Conservation (phyloP, 2,113 vertebrate genomes). For the Coturnix japonica region DNA sequence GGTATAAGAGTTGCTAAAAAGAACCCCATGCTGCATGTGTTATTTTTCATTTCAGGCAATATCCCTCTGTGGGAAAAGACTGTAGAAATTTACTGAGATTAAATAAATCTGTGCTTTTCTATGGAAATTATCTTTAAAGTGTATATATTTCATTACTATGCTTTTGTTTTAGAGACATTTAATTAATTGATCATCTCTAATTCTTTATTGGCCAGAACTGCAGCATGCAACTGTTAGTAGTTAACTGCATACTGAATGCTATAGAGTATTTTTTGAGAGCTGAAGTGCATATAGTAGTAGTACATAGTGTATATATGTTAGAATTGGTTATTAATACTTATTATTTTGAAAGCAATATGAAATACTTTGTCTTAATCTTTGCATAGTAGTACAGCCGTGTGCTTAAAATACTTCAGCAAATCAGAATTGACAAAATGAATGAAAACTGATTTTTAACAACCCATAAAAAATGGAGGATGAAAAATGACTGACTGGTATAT, state of each 20-base stretch:
- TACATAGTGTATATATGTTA: not conserved
- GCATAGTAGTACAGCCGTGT: not conserved
- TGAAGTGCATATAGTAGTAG: not conserved
- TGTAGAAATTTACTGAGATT: not conserved
- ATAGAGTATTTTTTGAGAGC: not conserved
- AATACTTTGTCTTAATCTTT: not conserved
- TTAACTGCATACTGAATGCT: not conserved
- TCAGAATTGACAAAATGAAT: not conserved
- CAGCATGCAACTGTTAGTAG: not conserved
- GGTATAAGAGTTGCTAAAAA: not conserved
- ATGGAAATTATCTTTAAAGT: not conserved
- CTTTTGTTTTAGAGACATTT: not conserved
- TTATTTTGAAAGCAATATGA: not conserved
- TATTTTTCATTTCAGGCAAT: slow-evolving; percentile 3
- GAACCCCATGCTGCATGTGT: not conserved
- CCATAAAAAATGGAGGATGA: not conserved
- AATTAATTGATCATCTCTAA: not conserved
- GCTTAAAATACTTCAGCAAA: not conserved
- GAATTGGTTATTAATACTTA: not conserved
- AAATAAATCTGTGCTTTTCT: not conserved
- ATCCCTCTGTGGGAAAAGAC: not conserved
- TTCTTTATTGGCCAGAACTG: not conserved
- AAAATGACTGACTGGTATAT: not conserved
- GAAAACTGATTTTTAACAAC: not conserved
- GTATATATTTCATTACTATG: not conserved